A percentile compares a stretch with the other conserved stretches of the same genome.
phyloP scores from a whole-genome alignment of 2,113 vertebrate species.

The Lampris incognitus region DNA sequence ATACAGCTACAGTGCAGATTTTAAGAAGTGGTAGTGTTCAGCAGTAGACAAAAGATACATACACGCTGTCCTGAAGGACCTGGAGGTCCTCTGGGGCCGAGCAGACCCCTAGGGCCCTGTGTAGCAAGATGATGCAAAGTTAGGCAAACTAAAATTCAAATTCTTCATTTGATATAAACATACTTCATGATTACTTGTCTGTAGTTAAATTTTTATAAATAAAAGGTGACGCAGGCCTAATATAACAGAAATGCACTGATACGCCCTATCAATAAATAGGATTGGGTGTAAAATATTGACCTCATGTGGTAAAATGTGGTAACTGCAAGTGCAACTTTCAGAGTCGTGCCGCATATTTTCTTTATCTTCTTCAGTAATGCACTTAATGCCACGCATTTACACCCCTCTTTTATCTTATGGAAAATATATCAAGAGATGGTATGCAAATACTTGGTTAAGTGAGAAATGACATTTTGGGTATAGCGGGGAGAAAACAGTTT shows the following conservation, averaged over 20 bases:
- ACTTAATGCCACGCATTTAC: slow-evolving; percentile 8
- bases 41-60: slow-evolving; percentile 67
- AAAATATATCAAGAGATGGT: slow-evolving; percentile 42
- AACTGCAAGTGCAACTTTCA: slow-evolving; percentile 37
- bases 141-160: neutral
- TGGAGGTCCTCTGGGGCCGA: slow-evolving; percentile 92
- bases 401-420: slow-evolving; percentile 22
- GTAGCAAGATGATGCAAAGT: slow-evolving; percentile 18
- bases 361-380: slow-evolving; percentile 13
- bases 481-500: slow-evolving; percentile 30
- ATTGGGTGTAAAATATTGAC: slow-evolving; percentile 39
- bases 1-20: slow-evolving; percentile 7
- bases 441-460: slow-evolving; percentile 37
- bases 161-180: neutral
- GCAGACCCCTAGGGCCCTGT: slow-evolving; percentile 93
- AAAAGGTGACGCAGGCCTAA: neutral
- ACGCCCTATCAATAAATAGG: neutral
- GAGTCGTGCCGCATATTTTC: neutral
- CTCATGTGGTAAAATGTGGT: slow-evolving; percentile 40
- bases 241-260: neutral
- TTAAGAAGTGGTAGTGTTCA: neutral
- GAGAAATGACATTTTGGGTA: slow-evolving; percentile 11
- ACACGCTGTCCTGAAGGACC: slow-evolving; percentile 93
- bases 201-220: neutral
- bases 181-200: neutral